A percentile compares a stretch with the other conserved stretches of the same genome.
Evolutionary conservation across 2,797 vertebrate genomes (phyloP).

Genomic region (Bradypodion pumilum): DNA sequence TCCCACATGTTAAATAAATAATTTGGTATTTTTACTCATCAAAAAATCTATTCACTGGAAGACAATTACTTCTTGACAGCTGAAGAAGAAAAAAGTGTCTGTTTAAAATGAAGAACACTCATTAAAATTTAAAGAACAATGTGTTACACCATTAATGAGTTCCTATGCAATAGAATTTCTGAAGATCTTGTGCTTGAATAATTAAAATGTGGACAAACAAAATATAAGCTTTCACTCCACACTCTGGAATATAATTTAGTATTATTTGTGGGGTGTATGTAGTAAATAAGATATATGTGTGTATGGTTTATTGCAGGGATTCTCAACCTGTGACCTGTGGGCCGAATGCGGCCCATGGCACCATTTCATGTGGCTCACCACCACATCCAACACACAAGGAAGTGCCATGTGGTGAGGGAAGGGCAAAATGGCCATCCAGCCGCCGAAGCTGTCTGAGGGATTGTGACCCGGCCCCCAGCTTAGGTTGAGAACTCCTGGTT

Average conservation of each 20-base stretch:
- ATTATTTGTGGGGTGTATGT: not conserved
- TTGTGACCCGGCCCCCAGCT: no score
- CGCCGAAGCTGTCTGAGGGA: no score
- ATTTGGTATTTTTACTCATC: slow-evolving; percentile 25
- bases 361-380: no score
- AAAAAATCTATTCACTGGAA: slow-evolving; percentile 27
- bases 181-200: not conserved
- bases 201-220: slow-evolving; percentile 10
- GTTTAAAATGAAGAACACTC: not conserved
- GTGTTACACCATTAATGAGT: slow-evolving; percentile 1
- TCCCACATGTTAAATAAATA: slow-evolving; percentile 13
- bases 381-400: no score
- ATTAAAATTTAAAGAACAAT: slow-evolving; percentile 26
- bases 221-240: not conserved
- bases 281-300: not conserved
- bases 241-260: not conserved
- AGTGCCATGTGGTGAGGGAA: no score
- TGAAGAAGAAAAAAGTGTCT: not conserved
- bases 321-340: no score
- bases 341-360: no score
- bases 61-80: slow-evolving; percentile 23
- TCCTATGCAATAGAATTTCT: not conserved
- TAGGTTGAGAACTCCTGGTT: no score
- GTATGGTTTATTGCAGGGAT: no score
- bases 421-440: no score